phyloP scores from a whole-genome alignment of 2,888 invertebrate species.

The Heteromyza rotundicornis region DNA sequence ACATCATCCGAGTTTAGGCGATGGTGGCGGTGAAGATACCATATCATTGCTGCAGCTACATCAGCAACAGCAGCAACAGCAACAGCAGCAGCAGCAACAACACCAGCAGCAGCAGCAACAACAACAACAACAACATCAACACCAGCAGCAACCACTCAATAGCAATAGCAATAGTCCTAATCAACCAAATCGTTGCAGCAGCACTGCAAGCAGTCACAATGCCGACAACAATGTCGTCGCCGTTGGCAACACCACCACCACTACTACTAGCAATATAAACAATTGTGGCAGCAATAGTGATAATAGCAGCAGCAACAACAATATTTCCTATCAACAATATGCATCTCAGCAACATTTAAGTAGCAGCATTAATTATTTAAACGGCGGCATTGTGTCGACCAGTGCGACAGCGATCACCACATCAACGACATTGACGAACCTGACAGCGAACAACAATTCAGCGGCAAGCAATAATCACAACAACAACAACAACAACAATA shows the following conservation, averaged over 20 bases:
- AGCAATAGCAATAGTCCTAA: conserved; percentile 57
- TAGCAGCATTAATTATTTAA: conserved; percentile 32
- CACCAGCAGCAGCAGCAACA: no score
- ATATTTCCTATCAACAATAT: conserved; percentile 28
- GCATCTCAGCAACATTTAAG: conserved; percentile 34
- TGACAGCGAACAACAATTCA: conserved; percentile 31
- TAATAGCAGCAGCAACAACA: conserved; percentile 21
- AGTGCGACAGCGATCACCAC: conserved; percentile 24
- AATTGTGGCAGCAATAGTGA: conserved; percentile 47
- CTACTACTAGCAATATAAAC: conserved; percentile 45
- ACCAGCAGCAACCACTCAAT: conserved; percentile 38
- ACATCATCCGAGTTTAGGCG: conserved; percentile 33
- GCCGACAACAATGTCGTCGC: conserved; percentile 42
- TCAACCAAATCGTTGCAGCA: conserved; percentile 46
- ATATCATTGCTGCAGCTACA: conserved; percentile 31
- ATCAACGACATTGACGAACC: conserved; percentile 28
- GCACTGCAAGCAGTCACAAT: conserved; percentile 47
- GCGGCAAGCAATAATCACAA: conserved; percentile 36
- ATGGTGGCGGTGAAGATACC: conserved; percentile 30
- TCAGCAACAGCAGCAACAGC: conserved; percentile 46
- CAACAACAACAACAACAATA: conserved; percentile 31
- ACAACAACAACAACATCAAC: conserved; percentile 47
- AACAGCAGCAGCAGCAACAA: conserved; percentile 39
- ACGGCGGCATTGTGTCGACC: conserved; percentile 29
- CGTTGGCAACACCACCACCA: no score